Conservation (phyloP, 2,888 invertebrate genomes). For the Agrypnus murinus region DNA sequence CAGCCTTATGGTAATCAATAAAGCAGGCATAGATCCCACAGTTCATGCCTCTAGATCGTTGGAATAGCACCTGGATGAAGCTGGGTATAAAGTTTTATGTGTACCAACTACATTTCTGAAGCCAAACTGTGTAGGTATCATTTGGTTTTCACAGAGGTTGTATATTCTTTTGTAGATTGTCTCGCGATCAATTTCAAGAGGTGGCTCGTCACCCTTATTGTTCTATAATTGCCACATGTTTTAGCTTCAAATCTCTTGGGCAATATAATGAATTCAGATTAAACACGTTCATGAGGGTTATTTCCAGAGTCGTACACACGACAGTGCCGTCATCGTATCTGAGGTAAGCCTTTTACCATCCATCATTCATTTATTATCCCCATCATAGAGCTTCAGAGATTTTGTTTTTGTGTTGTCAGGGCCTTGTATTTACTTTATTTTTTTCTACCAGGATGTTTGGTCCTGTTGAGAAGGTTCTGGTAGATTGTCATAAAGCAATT, state of each 20-base stretch:
- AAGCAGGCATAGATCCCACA: conserved; percentile 31
- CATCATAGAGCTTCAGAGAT: conserved; percentile 3
- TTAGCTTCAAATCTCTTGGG: neutral
- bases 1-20: conserved; percentile 44
- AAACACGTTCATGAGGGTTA: neutral
- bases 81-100: conserved; percentile 37
- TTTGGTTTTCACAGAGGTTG: conserved; percentile 6
- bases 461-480: conserved; percentile 1
- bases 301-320: neutral
- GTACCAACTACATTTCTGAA: conserved; percentile 40
- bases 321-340: too few species aligned
- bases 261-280: neutral
- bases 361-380: neutral
- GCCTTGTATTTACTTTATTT: neutral
- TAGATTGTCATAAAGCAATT: neutral
- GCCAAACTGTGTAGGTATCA: conserved; percentile 12
- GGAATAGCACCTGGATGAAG: conserved; percentile 33
- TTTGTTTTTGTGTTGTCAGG: neutral
- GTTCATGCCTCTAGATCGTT: conserved; percentile 38
- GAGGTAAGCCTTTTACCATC: neutral
- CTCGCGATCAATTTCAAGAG: conserved; percentile 15
- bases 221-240: conserved; percentile 2
- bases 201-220: conserved; percentile 3
- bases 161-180: conserved; percentile 7
- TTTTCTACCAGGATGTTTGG: neutral